These are phyloP conservation scores for Heliocidaris erythrogramma DNA, from an alignment of 35 echinoderm and acorn worm species.

Conservation along the genomic window DNA sequence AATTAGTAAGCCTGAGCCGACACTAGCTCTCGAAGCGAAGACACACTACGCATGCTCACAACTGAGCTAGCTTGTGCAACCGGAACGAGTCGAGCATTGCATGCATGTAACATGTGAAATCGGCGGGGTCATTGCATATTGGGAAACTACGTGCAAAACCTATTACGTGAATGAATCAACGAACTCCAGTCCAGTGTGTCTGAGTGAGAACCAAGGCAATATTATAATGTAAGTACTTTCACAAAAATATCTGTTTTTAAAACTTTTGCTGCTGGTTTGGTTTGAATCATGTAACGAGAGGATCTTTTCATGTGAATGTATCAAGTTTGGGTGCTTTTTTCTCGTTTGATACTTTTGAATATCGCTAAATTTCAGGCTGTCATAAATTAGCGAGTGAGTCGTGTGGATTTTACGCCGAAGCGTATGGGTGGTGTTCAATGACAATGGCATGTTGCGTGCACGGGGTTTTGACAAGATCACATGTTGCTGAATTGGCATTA, in stretches of 20 bases:
- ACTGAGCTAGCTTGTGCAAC: not conserved
- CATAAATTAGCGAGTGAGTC: no score
- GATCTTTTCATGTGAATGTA: not conserved
- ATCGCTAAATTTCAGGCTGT: not conserved
- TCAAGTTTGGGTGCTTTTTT: not conserved
- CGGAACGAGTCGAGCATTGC: not conserved
- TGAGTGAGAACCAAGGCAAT: not conserved
- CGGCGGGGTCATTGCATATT: no score
- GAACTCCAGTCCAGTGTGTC: not conserved
- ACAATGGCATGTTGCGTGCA: no score
- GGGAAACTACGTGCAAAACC: not conserved
- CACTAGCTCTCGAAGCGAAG: not conserved
- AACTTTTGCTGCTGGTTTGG: not conserved
- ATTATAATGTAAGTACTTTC: not conserved
- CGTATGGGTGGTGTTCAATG: no score
- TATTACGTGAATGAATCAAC: not conserved
- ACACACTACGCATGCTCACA: not conserved
- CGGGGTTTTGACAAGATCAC: no score
- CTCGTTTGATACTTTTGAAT: not conserved
- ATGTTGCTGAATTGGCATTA: no score
- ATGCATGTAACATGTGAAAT: not conserved
- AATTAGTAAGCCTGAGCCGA: not conserved
- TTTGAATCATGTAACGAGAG: not conserved
- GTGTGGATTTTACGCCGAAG: no score
- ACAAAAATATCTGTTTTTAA: not conserved